Evolutionary conservation across 2,888 invertebrate species (phyloP), one percentile per base, ranked within the genome.

Genomic region (Stomorhina lunata): DNA sequence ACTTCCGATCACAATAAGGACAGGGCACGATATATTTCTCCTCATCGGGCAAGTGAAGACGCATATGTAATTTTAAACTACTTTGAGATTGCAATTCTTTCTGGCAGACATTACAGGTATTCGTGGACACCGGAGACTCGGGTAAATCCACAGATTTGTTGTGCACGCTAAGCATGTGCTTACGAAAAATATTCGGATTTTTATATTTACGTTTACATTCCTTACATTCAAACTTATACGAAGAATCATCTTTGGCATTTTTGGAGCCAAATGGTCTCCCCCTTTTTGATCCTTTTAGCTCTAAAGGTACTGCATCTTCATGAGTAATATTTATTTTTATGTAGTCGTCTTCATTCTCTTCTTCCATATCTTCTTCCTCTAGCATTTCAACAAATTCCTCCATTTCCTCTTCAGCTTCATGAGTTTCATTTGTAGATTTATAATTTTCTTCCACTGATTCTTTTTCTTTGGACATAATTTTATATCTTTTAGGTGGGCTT

Each of bases 11-110:
- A 17, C 84, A 85, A 9, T 84, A 85, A 2, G 85, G 86, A 76
- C 89, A 89, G 4, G 87, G 86, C 61, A 86, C 79, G n/a, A 82
- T 83, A 10, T 85, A 80, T 63, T 88, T 88, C 12, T 86, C 82
- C 12, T 86, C 85, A 9, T 86, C 77, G 0, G 89, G 86, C 29
- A 87, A 68, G 76, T 89, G 88, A 20, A 66, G 65, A 5, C 83
- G 80, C 68, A 71, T 43, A 63, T 89, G 89, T 2, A 69, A 15
- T 57, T 84, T 81, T 17, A 86, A 43, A 12, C 79, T 78, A n/a
- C 85, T 84, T n/a, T 81, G 76, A 0, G 85, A 84, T 7, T 73
- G 63, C 53, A 85, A 86, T 0, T 81, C 65, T 63, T 85, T 87
- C 5, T 63, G 29, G 25, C 87, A 87, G 3, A 85, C 61, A 0